Evolutionary conservation across 2,888 invertebrate genomes (phyloP).

Genomic region (Stenolophus ochropezus): DNA sequence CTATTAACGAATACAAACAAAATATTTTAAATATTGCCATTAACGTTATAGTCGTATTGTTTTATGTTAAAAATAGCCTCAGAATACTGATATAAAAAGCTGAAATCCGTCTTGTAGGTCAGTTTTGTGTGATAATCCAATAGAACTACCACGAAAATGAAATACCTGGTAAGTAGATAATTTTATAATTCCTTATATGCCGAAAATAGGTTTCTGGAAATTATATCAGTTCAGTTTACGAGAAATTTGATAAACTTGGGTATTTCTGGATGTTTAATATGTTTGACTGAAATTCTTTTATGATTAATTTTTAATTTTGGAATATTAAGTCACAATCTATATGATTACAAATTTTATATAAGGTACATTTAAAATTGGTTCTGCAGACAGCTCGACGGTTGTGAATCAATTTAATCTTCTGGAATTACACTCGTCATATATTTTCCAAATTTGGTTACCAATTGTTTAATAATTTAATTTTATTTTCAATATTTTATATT

Average conservation of each 20-base stretch:
- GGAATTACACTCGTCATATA: neutral
- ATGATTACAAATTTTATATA: neutral
- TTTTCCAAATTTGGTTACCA: too few species aligned
- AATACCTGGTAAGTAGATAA: conserved; percentile 60
- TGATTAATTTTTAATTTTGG: conserved; percentile 16
- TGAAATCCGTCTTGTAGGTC: conserved; percentile 25
- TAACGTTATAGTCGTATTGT: conserved; percentile 8
- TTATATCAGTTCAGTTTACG: neutral
- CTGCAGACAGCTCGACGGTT: neutral
- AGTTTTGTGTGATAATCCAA: conserved; percentile 37
- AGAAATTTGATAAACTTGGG: neutral
- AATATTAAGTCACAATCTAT: neutral
- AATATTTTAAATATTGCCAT: conserved; percentile 17
- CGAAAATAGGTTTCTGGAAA: neutral
- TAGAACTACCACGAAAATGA: conserved; percentile 56
- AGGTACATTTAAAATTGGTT: neutral
- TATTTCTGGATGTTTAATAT: neutral
- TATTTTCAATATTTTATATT: too few species aligned
- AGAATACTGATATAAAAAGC: conserved; percentile 17
- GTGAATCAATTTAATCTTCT: neutral
- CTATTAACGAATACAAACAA: neutral
- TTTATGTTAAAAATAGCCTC: conserved; percentile 14
- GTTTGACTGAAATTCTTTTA: neutral
- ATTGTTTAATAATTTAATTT: too few species aligned
- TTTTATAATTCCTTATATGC: neutral